Conservation (phyloP, 2,888 invertebrate genomes). For the Dyspetes luteomarginatus region DNA sequence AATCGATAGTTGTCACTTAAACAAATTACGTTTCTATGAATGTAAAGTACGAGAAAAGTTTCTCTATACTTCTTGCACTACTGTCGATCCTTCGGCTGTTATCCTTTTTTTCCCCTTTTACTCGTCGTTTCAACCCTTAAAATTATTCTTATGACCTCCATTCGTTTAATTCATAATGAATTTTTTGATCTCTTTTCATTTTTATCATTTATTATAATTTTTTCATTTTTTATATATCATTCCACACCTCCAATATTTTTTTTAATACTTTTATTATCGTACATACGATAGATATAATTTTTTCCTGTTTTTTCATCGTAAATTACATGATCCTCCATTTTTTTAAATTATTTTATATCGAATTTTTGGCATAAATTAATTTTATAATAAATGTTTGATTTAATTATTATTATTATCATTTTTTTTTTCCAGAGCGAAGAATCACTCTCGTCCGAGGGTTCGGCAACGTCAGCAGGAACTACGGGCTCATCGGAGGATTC, state of each 20-base stretch:
- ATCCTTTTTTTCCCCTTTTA: neutral
- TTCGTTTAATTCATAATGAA: neutral
- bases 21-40: slow-evolving; percentile 27
- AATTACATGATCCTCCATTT: too few relatives aligned
- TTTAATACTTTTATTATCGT: too few relatives aligned
- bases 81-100: neutral
- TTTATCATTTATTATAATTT: neutral
- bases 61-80: neutral
- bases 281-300: too few relatives aligned
- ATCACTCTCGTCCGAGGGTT: slow-evolving; percentile 87
- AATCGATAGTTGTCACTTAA: slow-evolving; percentile 21
- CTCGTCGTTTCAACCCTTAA: neutral
- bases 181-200: neutral
- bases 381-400: too few relatives aligned
- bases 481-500: slow-evolving; percentile 84
- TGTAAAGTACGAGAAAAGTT: neutral
- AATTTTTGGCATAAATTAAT: too few relatives aligned
- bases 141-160: neutral
- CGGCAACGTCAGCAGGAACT: slow-evolving; percentile 82
- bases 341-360: too few relatives aligned
- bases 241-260: too few relatives aligned
- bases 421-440: slow-evolving; percentile 86
- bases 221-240: too few relatives aligned
- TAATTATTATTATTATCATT: neutral
- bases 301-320: too few relatives aligned